phyloP scores from a whole-genome alignment of 2,888 invertebrate species.

The Tenthredo livida region DNA sequence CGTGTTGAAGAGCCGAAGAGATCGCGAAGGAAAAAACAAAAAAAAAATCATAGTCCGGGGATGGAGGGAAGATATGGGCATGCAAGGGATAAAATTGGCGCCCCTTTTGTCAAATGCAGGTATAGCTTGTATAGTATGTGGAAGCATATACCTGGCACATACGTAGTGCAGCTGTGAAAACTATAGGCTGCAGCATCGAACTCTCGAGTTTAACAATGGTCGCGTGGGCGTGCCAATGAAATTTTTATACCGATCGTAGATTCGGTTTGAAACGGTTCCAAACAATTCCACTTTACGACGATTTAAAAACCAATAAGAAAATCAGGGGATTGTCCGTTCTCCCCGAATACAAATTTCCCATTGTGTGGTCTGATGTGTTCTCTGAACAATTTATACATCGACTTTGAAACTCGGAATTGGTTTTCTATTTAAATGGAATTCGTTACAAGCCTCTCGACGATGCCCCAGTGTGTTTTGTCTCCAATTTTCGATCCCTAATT shows the following conservation, averaged over 20 bases:
- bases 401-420: constrained; percentile 33
- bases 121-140: not conserved
- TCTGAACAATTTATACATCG: constrained; percentile 44
- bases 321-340: constrained; percentile 38
- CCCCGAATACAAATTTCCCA: constrained; percentile 48
- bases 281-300: constrained; percentile 50
- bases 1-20: not conserved
- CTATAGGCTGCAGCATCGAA: not conserved
- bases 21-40: not conserved
- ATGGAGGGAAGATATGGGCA: not conserved
- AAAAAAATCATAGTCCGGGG: no score
- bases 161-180: not conserved
- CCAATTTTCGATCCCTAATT: constrained; percentile 41
- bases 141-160: not conserved
- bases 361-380: constrained; percentile 44
- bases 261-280: constrained; percentile 48
- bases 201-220: constrained; percentile 10
- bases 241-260: constrained; percentile 40
- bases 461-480: constrained; percentile 22
- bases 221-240: constrained; percentile 48
- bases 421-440: constrained; percentile 53
- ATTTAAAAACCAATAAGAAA: constrained; percentile 52
- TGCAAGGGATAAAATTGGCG: not conserved
- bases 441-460: constrained; percentile 26
- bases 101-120: not conserved